Conservation (phyloP, 92 coral and sea anemone genomes). For the Paragorgia papillata region DNA sequence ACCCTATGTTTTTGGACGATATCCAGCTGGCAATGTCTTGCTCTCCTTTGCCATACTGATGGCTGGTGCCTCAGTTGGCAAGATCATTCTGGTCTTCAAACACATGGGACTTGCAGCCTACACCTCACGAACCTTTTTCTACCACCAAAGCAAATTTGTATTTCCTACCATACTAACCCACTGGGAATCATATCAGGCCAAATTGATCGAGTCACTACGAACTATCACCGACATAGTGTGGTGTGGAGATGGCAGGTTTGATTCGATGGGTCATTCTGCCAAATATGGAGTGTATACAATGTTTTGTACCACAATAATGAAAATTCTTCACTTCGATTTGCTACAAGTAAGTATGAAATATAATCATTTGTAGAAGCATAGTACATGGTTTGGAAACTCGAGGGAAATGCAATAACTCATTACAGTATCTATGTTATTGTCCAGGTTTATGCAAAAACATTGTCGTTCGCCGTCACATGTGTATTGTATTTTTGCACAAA, state of each 20-base stretch:
- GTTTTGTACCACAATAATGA: background rate
- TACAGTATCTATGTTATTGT: no score
- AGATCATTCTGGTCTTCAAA: conserved; percentile 44
- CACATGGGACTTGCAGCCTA: conserved; percentile 47
- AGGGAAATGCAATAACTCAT: no score
- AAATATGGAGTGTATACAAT: no score
- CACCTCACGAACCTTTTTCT: conserved; percentile 23
- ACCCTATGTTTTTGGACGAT: conserved; percentile 45
- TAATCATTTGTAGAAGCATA: background rate
- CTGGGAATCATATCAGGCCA: conserved; percentile 30
- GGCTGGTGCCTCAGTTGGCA: conserved; percentile 60
- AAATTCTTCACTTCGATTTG: conserved; percentile 1
- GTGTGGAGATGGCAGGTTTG: conserved; percentile 42
- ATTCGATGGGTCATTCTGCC: no score
- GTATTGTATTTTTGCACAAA: no score
- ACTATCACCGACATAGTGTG: conserved; percentile 35
- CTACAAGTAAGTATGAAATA: no score
- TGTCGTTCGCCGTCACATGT: no score
- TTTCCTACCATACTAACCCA: conserved; percentile 14
- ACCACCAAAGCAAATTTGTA: conserved; percentile 14
- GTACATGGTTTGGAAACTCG: no score
- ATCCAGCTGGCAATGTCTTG: conserved; percentile 53
- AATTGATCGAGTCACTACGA: no score
- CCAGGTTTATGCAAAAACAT: background rate
- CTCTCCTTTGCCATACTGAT: conserved; percentile 45